phyloP scores from a whole-genome alignment of 2,888 invertebrate genomes.

The Chrysolina americana region DNA sequence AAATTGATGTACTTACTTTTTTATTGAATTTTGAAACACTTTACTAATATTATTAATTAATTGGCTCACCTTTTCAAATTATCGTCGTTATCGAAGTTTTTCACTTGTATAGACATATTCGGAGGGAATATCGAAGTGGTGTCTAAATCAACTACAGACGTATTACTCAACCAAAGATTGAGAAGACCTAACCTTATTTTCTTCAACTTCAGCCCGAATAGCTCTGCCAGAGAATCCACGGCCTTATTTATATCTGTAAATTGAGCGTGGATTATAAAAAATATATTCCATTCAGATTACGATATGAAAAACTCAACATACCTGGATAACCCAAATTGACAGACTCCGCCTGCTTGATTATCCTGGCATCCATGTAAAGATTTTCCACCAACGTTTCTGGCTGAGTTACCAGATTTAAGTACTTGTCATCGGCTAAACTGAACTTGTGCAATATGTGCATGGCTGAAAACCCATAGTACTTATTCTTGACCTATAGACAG shows the following conservation, averaged over 20 bases:
- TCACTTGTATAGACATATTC: slow-evolving; percentile 4
- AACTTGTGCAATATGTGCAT: slow-evolving; percentile 70
- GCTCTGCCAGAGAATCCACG: slow-evolving; percentile 66
- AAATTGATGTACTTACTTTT: too few relatives aligned
- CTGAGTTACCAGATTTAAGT: slow-evolving; percentile 66
- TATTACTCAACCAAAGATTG: slow-evolving; percentile 61
- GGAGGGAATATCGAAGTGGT: slow-evolving; percentile 27
- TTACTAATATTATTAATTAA: neutral
- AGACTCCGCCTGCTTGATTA: slow-evolving; percentile 64
- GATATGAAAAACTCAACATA: slow-evolving; percentile 38
- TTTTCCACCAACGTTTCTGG: slow-evolving; percentile 69
- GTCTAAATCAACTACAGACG: slow-evolving; percentile 43
- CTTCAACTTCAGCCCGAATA: slow-evolving; percentile 67
- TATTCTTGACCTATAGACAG: slow-evolving; percentile 68
- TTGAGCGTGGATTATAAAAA: neutral
- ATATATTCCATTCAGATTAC: neutral
- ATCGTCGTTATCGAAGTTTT: slow-evolving; percentile 37
- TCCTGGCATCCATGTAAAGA: slow-evolving; percentile 71
- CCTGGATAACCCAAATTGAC: slow-evolving; percentile 60
- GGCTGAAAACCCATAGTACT: slow-evolving; percentile 69
- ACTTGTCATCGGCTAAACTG: slow-evolving; percentile 68
- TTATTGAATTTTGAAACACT: too few relatives aligned
- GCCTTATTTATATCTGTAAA: slow-evolving; percentile 70
- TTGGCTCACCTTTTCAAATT: slow-evolving; percentile 56
- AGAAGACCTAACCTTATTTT: slow-evolving; percentile 66